A percentile compares a stretch with the other conserved stretches of the same genome.
These are phyloP conservation scores for Oscheius onirici DNA, from an alignment of 2,888 invertebrate species.

Conservation along the genomic window DNA sequence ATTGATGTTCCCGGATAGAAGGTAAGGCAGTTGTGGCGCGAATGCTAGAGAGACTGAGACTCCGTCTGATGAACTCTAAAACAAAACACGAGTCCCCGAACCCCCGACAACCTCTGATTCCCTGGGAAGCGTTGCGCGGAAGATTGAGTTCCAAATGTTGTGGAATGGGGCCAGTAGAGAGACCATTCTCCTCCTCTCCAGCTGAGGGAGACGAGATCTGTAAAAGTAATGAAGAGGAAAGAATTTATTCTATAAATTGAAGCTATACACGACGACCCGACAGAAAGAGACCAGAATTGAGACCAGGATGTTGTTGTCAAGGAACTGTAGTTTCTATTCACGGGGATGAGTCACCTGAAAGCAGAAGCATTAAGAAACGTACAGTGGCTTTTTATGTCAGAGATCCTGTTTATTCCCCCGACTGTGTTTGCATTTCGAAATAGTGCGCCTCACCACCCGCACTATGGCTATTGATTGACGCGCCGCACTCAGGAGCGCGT, in stretches of 20 bases:
- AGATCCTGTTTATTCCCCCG: neutral
- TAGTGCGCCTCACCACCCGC: neutral
- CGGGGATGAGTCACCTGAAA: constrained; percentile 17
- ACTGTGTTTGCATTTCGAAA: neutral
- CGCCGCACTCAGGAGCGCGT: neutral
- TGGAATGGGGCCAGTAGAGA: neutral
- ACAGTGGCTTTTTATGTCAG: neutral
- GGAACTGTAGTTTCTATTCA: neutral
- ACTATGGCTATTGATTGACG: constrained; percentile 9
- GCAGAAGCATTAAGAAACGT: neutral
- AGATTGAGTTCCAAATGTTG: neutral
- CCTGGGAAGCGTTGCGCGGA: no score
- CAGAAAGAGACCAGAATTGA: neutral
- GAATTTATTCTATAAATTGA: neutral
- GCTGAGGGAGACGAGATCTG: neutral
- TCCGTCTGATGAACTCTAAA: constrained; percentile 17
- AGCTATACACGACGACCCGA: neutral
- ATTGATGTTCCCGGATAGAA: no score
- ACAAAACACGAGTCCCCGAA: constrained; percentile 8
- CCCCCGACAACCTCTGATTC: constrained; percentile 13
- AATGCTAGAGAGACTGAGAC: neutral
- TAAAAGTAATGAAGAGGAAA: neutral
- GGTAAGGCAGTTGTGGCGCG: no score
- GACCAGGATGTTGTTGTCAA: neutral
- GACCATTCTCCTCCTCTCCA: constrained; percentile 3